Percentiles rank a stretch among this genome's conserved stretches.
Evolutionary conservation across 2,888 invertebrate species (phyloP).

Genomic region (Andricus quercusramuli): DNA sequence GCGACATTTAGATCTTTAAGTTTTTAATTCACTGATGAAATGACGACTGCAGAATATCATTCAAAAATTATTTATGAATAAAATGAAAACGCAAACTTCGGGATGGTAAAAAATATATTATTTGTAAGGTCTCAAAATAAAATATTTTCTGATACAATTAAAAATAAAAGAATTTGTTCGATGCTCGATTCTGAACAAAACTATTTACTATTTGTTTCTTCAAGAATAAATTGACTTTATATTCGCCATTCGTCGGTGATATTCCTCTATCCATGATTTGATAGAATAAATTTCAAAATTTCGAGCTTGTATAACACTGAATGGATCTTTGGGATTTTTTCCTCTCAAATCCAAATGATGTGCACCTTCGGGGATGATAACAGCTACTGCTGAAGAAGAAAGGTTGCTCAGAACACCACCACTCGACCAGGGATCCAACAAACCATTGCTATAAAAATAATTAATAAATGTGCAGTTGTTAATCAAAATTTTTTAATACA

Average conservation of each 20-base stretch:
- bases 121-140: too few species aligned
- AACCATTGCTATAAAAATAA: slow-evolving; percentile 85
- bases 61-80: too few species aligned
- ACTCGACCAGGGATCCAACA: slow-evolving; percentile 92
- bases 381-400: slow-evolving; percentile 83
- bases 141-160: too few species aligned
- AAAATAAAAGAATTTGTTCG: too few species aligned
- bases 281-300: slow-evolving; percentile 83
- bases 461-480: neutral
- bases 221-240: neutral
- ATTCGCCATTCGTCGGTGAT: slow-evolving; percentile 39
- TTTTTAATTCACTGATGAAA: too few species aligned
- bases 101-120: too few species aligned
- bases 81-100: too few species aligned
- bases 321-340: slow-evolving; percentile 83
- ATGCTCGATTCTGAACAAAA: too few species aligned
- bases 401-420: slow-evolving; percentile 88
- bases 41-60: too few species aligned
- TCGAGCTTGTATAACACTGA: slow-evolving; percentile 83
- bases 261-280: slow-evolving; percentile 81
- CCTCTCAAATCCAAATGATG: slow-evolving; percentile 92
- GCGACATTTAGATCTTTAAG: too few species aligned
- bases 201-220: neutral
- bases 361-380: slow-evolving; percentile 90
- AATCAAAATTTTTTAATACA: too few species aligned